Conservation (phyloP, 92 coral and sea anemone genomes). For the Isaurus tuberculatus region DNA sequence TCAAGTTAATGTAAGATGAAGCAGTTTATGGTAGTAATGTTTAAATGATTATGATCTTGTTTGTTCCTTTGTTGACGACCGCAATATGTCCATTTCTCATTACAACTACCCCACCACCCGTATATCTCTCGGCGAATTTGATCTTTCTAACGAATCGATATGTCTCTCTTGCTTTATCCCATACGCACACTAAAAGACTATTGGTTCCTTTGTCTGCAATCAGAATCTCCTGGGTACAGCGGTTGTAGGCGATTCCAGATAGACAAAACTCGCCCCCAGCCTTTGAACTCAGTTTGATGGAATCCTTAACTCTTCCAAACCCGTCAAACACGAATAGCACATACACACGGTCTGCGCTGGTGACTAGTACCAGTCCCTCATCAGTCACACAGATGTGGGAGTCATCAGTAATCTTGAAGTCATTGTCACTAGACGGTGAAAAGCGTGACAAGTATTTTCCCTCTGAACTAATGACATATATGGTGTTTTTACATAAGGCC, state of each 20-base stretch:
- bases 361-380: constrained; percentile 55
- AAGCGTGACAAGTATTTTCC: constrained; percentile 59
- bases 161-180: constrained; percentile 12
- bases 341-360: constrained; percentile 57
- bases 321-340: constrained; percentile 55
- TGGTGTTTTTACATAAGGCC: constrained; percentile 52
- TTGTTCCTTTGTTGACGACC: constrained; percentile 60
- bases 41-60: constrained; percentile 35
- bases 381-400: constrained; percentile 69
- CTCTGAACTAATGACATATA: constrained; percentile 57
- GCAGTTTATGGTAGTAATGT: not conserved
- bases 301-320: constrained; percentile 46
- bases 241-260: constrained; percentile 63
- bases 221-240: constrained; percentile 62
- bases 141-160: constrained; percentile 56
- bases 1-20: not conserved
- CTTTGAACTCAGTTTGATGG: constrained; percentile 50
- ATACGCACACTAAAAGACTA: constrained; percentile 60
- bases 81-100: constrained; percentile 76
- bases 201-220: constrained; percentile 72
- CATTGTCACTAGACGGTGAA: constrained; percentile 41
- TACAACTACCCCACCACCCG: constrained; percentile 59
- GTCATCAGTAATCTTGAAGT: constrained; percentile 53
- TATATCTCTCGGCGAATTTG: constrained; percentile 60
- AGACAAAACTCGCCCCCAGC: constrained; percentile 51